Percentiles rank a stretch among this genome's conserved stretches.
phyloP scores from a whole-genome alignment of 2,113 vertebrate genomes.

The Engystomops pustulosus region DNA sequence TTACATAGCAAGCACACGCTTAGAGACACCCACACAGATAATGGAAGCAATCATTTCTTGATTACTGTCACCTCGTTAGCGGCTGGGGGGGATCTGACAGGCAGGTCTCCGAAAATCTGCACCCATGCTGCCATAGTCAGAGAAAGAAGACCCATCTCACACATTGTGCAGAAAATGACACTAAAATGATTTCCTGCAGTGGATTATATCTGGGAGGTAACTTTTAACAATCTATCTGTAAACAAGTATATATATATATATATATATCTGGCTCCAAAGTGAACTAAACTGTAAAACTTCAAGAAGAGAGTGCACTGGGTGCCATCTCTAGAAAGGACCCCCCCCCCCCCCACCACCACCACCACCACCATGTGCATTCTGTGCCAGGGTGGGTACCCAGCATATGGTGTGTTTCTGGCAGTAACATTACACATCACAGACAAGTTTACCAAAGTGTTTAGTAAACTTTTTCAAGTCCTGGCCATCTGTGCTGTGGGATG shows the following conservation, averaged over 20 bases:
- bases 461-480: constrained; percentile 2
- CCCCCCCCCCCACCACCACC: too few species aligned
- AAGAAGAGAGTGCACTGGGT: too few species aligned
- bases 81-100: constrained; percentile 37
- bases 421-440: too few species aligned
- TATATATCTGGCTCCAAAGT: neutral
- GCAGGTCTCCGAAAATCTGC: constrained; percentile 18
- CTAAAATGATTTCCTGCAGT: neutral
- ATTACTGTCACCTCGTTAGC: constrained; percentile 58
- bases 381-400: neutral
- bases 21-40: constrained; percentile 55
- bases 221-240: neutral
- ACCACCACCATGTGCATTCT: neutral
- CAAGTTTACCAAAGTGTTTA: neutral
- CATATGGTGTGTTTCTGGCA: neutral
- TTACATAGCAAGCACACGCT: constrained; percentile 49
- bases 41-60: constrained; percentile 55
- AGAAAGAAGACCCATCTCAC: neutral
- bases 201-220: neutral
- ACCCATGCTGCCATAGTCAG: neutral
- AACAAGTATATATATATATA: neutral
- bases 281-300: too few species aligned
- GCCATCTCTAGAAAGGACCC: too few species aligned
- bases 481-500: too few species aligned
- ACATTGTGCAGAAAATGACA: too few species aligned